Evolutionary conservation across 2,797 vertebrate genomes (phyloP).

Genomic region (Etheostoma perlongum): DNA sequence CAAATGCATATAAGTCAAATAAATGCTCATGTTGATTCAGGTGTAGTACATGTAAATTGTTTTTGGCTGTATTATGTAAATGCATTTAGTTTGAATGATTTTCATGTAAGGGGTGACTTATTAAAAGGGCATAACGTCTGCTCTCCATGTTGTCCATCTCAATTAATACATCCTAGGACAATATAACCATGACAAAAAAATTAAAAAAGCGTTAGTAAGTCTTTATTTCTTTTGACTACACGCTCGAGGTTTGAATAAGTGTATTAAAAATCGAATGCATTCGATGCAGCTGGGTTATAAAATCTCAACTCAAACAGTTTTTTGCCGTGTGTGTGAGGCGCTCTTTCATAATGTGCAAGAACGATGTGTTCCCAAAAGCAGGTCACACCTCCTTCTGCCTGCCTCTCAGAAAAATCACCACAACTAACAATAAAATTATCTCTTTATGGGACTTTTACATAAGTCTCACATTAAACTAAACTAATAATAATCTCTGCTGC

Average conservation of each 20-base stretch:
- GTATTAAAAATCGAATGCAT: rapidly evolving
- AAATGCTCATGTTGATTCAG: not conserved
- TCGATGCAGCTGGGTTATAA: not conserved
- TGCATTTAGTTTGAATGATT: too few species aligned
- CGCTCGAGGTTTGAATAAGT: rapidly evolving
- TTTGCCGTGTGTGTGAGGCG: not conserved
- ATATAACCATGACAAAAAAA: not conserved
- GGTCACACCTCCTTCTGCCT: constrained; percentile 61
- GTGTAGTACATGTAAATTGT: not conserved
- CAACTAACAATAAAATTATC: not conserved
- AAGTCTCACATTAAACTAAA: not conserved
- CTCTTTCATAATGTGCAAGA: constrained; percentile 45
- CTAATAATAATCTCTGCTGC: not conserved
- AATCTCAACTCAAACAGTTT: not conserved
- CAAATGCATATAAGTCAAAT: not conserved
- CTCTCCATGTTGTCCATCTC: not conserved
- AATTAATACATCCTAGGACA: not conserved
- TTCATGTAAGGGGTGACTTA: too few species aligned
- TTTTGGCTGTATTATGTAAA: not conserved
- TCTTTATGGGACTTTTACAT: not conserved
- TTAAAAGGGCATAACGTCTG: not conserved
- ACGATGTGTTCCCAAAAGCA: constrained; percentile 66
- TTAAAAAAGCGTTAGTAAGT: not conserved
- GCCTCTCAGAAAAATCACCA: constrained; percentile 12
- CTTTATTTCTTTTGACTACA: not conserved